Base-by-base conservation (phyloP, 2,888 invertebrate species). In the Tanypteryx hageni region DNA sequence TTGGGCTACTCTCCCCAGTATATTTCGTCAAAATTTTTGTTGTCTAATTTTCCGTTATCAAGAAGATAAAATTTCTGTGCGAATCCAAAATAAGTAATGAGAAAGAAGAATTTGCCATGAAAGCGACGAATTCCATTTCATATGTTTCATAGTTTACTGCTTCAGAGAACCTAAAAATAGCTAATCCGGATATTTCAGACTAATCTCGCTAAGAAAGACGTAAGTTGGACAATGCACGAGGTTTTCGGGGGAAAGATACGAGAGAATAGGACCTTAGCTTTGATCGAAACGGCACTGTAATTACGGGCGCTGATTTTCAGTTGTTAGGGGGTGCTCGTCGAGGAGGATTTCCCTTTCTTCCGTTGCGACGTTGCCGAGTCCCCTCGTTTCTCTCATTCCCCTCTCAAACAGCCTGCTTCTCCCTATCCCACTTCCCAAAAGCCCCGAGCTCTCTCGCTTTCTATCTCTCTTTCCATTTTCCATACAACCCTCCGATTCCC, bases 271-370 rank as follows among this genome's bases (percentile, higher is more conserved):
- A n/a, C 68, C 68, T 18, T 68, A 5, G 68, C n/a, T 68, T 68
- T 68, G 68, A 68, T 68, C 18, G 68, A 68, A 68, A 68, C 22
- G 68, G 68, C n/a, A 18, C 68, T 1, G 68, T 22, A 68, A 68
- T 68, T 18, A 68, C 68, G n/a, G n/a, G n/a, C n/a, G 68, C 18
- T 68, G 68, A 68, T 68, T 68, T 68, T 68, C 68, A 68, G 68
- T 68, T 68, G 68, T 68, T 68, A 68, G 22, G 68, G n/a, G 68
- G 68, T 68, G 68, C 68, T 68, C 68, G 68, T 9, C 68, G 68
- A 18, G 22, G 68, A 68, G 68, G n/a, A 22, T 68, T 68, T 68
- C 68, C 68, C 68, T 68, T 68, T 68, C 68, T 68, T n/a, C 68
- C 22, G 18, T 0, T 68, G 9, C 68, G 8, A 68, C 68, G 68